These are phyloP conservation scores for Harpagus bidentatus DNA, from an alignment of 2,113 vertebrate species.

Conservation along the genomic window DNA sequence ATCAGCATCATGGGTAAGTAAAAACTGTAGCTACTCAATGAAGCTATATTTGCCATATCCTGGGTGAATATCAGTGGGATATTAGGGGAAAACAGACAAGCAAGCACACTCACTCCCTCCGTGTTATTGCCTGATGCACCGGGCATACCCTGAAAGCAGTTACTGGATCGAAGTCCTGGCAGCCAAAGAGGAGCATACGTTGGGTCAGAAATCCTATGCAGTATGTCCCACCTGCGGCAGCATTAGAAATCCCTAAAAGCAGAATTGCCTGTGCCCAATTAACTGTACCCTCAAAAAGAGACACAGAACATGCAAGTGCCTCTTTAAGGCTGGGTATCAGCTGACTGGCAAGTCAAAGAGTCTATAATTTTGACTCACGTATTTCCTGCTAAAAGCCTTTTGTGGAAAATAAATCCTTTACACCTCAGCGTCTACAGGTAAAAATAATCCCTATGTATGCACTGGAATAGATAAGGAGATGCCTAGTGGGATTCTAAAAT, in stretches of 20 bases:
- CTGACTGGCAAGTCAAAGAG: not conserved
- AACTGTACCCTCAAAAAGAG: not conserved
- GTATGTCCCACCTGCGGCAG: not conserved
- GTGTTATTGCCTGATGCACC: not conserved
- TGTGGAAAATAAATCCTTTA: not conserved
- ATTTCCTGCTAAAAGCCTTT: not conserved
- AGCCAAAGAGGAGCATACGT: not conserved
- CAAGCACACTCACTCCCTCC: not conserved
- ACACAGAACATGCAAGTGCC: not conserved
- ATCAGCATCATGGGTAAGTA: not conserved
- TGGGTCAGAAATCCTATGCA: not conserved
- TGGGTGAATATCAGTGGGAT: not conserved
- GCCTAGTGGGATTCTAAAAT: not conserved
- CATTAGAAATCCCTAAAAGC: not conserved
- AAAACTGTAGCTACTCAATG: not conserved
- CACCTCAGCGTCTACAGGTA: not conserved
- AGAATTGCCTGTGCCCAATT: not conserved
- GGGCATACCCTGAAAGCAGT: not conserved
- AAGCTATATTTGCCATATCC: not conserved
- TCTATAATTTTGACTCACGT: not conserved
- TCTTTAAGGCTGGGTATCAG: not conserved
- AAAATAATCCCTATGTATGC: not conserved
- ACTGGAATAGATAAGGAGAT: not conserved
- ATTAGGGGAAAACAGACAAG: not conserved
- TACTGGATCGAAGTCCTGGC: not conserved